phyloP scores from a whole-genome alignment of 1,140 invertebrate genomes.

The Drosophila prosaltans region DNA sequence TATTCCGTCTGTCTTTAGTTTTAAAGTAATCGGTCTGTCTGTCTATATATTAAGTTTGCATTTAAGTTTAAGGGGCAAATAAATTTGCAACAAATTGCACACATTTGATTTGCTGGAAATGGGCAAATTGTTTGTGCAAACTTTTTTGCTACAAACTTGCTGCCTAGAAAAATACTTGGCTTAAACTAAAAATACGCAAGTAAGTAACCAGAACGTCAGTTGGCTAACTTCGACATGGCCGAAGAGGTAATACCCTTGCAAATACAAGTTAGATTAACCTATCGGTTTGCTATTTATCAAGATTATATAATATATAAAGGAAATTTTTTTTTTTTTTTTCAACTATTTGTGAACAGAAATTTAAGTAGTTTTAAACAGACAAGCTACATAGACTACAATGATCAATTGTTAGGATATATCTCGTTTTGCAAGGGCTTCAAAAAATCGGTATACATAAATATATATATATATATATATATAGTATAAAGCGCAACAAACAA shows the following conservation, averaged over 20 bases:
- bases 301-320: no score
- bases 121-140: not conserved
- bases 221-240: not conserved
- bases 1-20: slow-evolving; percentile 18
- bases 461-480: slow-evolving; percentile 37
- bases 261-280: not conserved
- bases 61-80: slow-evolving; percentile 4
- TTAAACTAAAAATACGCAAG: slow-evolving; percentile 3
- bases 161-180: slow-evolving; percentile 3
- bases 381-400: not conserved
- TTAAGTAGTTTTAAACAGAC: not conserved
- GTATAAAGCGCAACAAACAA: slow-evolving; percentile 36
- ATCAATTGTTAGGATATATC: not conserved
- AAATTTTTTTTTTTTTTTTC: no score
- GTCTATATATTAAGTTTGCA: slow-evolving; percentile 26
- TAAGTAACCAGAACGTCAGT: slow-evolving; percentile 3
- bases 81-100: slow-evolving; percentile 4
- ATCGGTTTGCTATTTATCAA: no score
- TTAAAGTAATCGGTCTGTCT: slow-evolving; percentile 28
- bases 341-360: no score
- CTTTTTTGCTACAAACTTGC: not conserved
- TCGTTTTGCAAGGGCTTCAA: not conserved
- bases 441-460: slow-evolving; percentile 11
- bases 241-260: not conserved
- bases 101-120: not conserved